Evolutionary conservation across 2,888 invertebrate genomes (phyloP).

Genomic region (Syrphus vitripennis): DNA sequence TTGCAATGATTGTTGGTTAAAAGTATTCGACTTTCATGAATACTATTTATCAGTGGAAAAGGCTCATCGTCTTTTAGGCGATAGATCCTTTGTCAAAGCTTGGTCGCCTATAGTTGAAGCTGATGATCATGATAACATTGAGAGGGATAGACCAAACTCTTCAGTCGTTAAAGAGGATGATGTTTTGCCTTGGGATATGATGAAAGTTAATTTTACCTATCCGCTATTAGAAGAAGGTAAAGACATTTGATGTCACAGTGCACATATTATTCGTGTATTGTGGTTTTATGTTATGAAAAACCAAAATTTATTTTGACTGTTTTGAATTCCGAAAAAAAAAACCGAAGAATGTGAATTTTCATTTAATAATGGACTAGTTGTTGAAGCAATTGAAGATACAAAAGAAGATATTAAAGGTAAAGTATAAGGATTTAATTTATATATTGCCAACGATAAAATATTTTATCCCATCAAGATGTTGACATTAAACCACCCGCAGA

Average conservation of each 20-base stretch:
- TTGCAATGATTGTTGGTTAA: slow-evolving; percentile 78
- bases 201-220: slow-evolving; percentile 23
- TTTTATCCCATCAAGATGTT: slow-evolving; percentile 27
- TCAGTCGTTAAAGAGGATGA: slow-evolving; percentile 58
- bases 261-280: no score
- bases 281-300: no score
- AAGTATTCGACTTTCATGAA: slow-evolving; percentile 77
- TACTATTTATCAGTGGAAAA: slow-evolving; percentile 78
- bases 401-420: slow-evolving; percentile 38
- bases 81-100: slow-evolving; percentile 75
- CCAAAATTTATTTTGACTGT: no score
- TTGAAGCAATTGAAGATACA: background rate
- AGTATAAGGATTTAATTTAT: background rate
- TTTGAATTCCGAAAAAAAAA: slow-evolving; percentile 22
- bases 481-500: slow-evolving; percentile 39
- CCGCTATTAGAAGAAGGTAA: slow-evolving; percentile 35
- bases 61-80: slow-evolving; percentile 77
- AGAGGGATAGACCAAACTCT: slow-evolving; percentile 41
- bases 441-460: no score
- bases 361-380: background rate
- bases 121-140: background rate
- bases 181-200: slow-evolving; percentile 44
- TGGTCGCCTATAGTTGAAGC: slow-evolving; percentile 6
- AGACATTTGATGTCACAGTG: no score
- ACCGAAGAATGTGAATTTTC: background rate